Evolutionary conservation across 2,888 invertebrate species (phyloP), one percentile per base, ranked within the genome.

Genomic region (Chymomyza procnemis): DNA sequence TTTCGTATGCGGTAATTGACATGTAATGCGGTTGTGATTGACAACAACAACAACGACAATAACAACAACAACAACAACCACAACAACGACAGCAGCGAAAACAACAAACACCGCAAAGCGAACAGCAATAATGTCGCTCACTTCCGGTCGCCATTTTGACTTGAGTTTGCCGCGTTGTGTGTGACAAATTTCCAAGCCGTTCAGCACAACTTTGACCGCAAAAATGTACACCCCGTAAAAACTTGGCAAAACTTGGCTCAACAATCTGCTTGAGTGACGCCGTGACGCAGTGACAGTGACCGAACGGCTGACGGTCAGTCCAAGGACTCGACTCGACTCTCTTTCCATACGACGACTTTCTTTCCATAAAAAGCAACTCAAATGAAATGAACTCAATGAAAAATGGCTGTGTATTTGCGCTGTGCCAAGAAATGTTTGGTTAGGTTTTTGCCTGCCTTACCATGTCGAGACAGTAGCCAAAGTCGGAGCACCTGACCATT

Each of bases 11-110:
- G 78, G 81, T 86, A 84, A 84, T 86, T 84, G 84, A 84, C 85
- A 84, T 86, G 84, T 84, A 84, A 86, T 84, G 76, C 85, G 85
- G 80, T 80, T 78, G 80, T 78, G 74, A 84, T 81, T 80, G 82
- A 81, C 86, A 84, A 77, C 84, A 84, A 69, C 80, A 76, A 73
- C 73, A 71, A 58, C 59, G 63, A 66, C 56, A 63, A 48, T 61
- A 62, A 50, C 66, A 59, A 41, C 60, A 56, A 58, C 54, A 21
- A 30, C 61, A 47, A 26, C 5, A 26, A 34, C 60, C 41, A 56
- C 57, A 67, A 59, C n/a, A n/a, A n/a, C n/a, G n/a, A n/a, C n/a
- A n/a, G n/a, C n/a, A n/a, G n/a, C n/a, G n/a, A n/a, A n/a, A n/a
- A n/a, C n/a, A n/a, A n/a, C n/a, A n/a, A n/a, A n/a, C n/a, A 19